Evolutionary conservation across 2,113 vertebrate species (phyloP).

Genomic region (Notechis scutatus): DNA sequence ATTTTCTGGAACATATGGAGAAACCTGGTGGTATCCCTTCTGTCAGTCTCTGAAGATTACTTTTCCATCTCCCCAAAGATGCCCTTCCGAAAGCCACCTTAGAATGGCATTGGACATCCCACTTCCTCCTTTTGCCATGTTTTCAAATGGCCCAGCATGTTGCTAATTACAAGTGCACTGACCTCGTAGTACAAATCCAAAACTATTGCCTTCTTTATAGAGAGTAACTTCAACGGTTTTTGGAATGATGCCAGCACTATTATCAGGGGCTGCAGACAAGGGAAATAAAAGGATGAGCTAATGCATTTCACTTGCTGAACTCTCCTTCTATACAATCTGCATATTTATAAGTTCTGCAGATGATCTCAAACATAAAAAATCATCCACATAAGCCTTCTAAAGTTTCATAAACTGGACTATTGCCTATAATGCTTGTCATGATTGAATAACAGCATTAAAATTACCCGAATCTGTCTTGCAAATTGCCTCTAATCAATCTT

Average conservation of each 20-base stretch:
- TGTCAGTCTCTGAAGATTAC: not conserved
- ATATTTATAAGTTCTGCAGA: not conserved
- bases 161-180: constrained; percentile 47
- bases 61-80: not conserved
- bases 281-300: constrained; percentile 19
- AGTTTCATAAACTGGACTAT: not conserved
- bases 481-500: constrained; percentile 35
- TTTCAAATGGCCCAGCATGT: not conserved
- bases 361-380: not conserved
- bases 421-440: not conserved
- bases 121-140: not conserved
- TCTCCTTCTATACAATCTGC: not conserved
- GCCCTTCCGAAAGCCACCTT: not conserved
- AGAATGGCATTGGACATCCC: not conserved
- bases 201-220: constrained; percentile 95
- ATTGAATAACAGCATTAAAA: constrained; percentile 23
- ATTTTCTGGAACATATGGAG: not conserved
- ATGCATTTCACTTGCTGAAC: constrained; percentile 14
- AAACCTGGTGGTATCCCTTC: constrained; percentile 18
- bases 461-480: not conserved
- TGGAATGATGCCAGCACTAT: constrained; percentile 79
- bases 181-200: constrained; percentile 97
- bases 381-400: not conserved
- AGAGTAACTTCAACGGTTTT: constrained; percentile 92
- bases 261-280: constrained; percentile 78